A percentile compares a stretch with the other conserved stretches of the same genome.
Evolutionary conservation across 2,888 invertebrate genomes (phyloP).

Genomic region (Callyntrura sp.): DNA sequence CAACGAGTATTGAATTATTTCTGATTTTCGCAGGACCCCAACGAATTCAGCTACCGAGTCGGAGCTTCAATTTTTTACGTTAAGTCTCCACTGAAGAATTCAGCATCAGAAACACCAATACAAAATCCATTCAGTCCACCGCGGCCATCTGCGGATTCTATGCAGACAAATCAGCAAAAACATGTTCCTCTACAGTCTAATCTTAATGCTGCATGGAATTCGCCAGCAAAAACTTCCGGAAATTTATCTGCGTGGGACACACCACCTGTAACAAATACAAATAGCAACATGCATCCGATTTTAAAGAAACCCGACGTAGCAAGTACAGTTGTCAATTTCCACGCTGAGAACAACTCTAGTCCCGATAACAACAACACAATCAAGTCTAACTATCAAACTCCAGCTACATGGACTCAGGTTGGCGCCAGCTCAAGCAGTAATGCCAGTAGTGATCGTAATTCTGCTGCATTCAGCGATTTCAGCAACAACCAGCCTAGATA

Average conservation of each 20-base stretch:
- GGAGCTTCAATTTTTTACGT: slow-evolving; percentile 83
- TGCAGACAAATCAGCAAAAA: slow-evolving; percentile 28
- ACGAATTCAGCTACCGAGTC: slow-evolving; percentile 82
- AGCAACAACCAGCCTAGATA: slow-evolving; percentile 52
- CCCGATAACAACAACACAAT: slow-evolving; percentile 69
- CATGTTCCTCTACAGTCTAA: neutral
- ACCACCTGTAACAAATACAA: neutral
- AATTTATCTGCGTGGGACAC: slow-evolving; percentile 37
- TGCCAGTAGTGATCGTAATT: slow-evolving; percentile 65
- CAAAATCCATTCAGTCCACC: slow-evolving; percentile 83
- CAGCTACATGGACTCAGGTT: slow-evolving; percentile 56
- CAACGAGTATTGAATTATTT: slow-evolving; percentile 31
- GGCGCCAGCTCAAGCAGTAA: slow-evolving; percentile 68
- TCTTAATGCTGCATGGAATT: slow-evolving; percentile 66
- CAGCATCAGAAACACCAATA: slow-evolving; percentile 55
- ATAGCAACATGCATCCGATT: neutral
- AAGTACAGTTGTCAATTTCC: slow-evolving; percentile 13
- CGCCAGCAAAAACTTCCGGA: slow-evolving; percentile 17
- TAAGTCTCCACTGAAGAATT: slow-evolving; percentile 81
- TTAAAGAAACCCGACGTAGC: neutral
- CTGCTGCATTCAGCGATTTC: slow-evolving; percentile 55
- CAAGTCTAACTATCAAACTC: slow-evolving; percentile 65
- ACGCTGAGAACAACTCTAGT: slow-evolving; percentile 64
- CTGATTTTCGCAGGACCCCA: slow-evolving; percentile 68
- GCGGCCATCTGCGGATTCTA: slow-evolving; percentile 81